Conservation (phyloP, 2,797 vertebrate species). For the Aeoliscus strigatus region DNA sequence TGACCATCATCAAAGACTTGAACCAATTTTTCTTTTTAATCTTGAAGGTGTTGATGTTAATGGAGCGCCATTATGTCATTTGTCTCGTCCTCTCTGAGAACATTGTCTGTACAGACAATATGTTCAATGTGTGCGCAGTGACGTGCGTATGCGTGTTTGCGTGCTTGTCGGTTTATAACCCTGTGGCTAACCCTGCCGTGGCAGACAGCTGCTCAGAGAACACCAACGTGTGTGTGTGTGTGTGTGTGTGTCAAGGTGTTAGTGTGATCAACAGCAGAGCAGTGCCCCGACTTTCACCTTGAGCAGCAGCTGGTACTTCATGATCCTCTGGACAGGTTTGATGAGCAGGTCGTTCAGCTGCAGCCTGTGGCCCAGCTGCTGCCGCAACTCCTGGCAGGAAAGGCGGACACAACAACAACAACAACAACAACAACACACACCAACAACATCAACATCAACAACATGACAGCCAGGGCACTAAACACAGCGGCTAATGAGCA, state of each 20-base stretch:
- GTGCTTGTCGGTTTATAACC: constrained; percentile 21
- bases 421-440: constrained; percentile 5
- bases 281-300: constrained; percentile 78
- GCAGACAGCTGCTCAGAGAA: constrained; percentile 28
- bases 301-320: constrained; percentile 98
- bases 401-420: constrained; percentile 19
- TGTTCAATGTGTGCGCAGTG: constrained; percentile 2
- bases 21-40: constrained; percentile 20
- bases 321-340: constrained; percentile 98
- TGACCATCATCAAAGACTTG: constrained; percentile 40
- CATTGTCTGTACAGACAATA: constrained; percentile 7
- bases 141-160: neutral
- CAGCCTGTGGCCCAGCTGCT: constrained; percentile 92
- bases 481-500: constrained; percentile 12
- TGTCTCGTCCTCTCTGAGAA: constrained; percentile 22
- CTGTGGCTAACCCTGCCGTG: constrained; percentile 16
- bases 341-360: constrained; percentile 96
- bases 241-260: constrained; percentile 13
- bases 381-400: constrained; percentile 84
- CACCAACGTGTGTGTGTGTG: constrained; percentile 1
- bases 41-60: neutral
- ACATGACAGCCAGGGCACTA: constrained; percentile 12
- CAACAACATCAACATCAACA: constrained; percentile 27
- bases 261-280: constrained; percentile 21
- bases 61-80: constrained; percentile 17